phyloP scores from a whole-genome alignment of 2,797 vertebrate genomes.

The Sebastes cheni region DNA sequence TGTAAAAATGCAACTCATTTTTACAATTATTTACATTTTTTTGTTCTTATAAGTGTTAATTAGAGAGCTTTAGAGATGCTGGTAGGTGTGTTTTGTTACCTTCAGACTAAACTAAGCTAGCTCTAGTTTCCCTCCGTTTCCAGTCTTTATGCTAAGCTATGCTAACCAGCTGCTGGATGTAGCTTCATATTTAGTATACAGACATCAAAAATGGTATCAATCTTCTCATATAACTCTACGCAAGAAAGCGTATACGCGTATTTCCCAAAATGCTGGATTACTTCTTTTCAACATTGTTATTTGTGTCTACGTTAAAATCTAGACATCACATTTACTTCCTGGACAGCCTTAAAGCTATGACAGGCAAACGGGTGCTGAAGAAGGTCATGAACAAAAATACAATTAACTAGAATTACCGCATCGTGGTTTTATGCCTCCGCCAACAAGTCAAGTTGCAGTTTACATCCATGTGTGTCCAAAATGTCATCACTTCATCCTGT shows the following conservation, averaged over 20 bases:
- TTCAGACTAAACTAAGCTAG: too few relatives aligned
- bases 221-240: background rate
- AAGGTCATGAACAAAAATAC: conserved; percentile 16
- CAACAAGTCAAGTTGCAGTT: background rate
- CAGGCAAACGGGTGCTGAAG: conserved; percentile 47
- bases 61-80: background rate
- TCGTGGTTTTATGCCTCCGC: background rate
- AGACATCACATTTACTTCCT: conserved; percentile 17
- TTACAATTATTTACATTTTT: background rate
- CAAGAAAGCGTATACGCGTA: background rate
- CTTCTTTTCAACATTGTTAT: conserved; percentile 1
- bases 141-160: background rate
- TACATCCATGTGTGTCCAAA: background rate
- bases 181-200: background rate
- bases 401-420: background rate
- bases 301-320: background rate
- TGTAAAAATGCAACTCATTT: background rate
- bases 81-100: background rate
- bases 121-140: background rate
- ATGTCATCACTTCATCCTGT: background rate
- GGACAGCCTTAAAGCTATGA: conserved; percentile 29
- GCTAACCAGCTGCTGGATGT: background rate
- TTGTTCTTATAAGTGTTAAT: background rate
- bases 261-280: background rate
- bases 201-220: background rate